phyloP scores from a whole-genome alignment of 2,797 vertebrate species.

The Furcifer pardalis region DNA sequence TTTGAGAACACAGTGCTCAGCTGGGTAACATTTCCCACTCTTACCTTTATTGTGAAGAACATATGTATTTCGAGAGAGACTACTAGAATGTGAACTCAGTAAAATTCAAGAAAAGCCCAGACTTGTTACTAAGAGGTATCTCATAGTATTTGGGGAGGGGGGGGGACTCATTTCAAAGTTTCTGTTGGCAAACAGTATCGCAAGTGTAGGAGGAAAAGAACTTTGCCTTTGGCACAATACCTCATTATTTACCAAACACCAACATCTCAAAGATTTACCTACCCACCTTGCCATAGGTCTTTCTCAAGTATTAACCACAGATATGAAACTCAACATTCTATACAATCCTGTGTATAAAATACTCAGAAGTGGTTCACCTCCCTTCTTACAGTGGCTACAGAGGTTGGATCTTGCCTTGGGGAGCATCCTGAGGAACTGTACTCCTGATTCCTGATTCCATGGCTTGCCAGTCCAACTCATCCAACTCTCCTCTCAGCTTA shows the following conservation, averaged over 20 bases:
- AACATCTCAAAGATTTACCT: not conserved
- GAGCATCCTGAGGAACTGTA: no score
- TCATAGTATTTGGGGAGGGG: conserved; percentile 3
- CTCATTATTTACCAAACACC: not conserved
- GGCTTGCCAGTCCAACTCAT: no score
- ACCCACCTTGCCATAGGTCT: fast-evolving
- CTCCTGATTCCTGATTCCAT: no score
- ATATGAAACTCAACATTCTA: not conserved
- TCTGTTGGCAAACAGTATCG: conserved; percentile 5
- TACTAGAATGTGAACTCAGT: not conserved
- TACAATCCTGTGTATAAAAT: no score
- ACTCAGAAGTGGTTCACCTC: no score
- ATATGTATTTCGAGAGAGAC: not conserved
- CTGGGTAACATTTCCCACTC: not conserved
- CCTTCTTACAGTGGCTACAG: no score
- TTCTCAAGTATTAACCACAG: conserved; percentile 33
- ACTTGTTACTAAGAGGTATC: not conserved
- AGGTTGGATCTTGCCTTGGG: no score
- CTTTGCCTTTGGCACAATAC: conserved; percentile 15
- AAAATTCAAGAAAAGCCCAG: not conserved
- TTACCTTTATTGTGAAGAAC: conserved; percentile 9
- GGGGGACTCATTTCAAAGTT: not conserved
- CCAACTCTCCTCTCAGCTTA: no score
- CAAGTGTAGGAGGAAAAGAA: conserved; percentile 17
- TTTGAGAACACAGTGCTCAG: not conserved